These are phyloP conservation scores for Brenthis hecate DNA, from an alignment of 2,888 invertebrate species.

Conservation along the genomic window DNA sequence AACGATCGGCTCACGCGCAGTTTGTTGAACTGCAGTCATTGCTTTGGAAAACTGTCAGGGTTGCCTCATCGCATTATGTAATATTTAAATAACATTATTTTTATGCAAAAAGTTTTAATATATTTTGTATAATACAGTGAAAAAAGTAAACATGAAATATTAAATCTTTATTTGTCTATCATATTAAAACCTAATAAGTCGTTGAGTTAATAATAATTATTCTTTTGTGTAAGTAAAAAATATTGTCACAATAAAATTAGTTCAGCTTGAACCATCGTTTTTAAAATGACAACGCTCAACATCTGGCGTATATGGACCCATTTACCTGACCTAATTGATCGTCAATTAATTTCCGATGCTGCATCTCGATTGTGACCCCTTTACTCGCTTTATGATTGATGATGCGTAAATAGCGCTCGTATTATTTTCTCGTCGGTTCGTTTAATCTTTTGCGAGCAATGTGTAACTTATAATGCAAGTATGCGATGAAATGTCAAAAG, in stretches of 20 bases:
- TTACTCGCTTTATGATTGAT: slow-evolving; percentile 13
- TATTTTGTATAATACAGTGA: background rate
- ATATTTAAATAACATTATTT: slow-evolving; percentile 6
- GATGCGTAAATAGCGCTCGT: slow-evolving; percentile 1
- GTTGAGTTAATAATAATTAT: too few species aligned
- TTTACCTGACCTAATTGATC: slow-evolving; percentile 21
- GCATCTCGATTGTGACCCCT: slow-evolving; percentile 10
- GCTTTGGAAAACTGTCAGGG: slow-evolving; percentile 78
- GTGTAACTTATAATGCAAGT: too few species aligned
- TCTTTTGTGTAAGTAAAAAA: too few species aligned
- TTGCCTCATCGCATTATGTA: slow-evolving; percentile 41
- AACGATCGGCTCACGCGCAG: slow-evolving; percentile 79
- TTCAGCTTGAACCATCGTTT: too few species aligned
- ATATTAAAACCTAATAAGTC: too few species aligned
- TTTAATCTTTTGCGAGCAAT: background rate
- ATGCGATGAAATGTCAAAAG: too few species aligned
- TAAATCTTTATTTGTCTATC: too few species aligned
- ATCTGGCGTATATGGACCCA: slow-evolving; percentile 7
- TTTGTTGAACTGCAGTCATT: slow-evolving; percentile 80
- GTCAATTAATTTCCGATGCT: slow-evolving; percentile 23
- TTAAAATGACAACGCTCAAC: background rate
- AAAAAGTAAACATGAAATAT: background rate
- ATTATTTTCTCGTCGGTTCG: background rate
- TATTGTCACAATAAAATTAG: too few species aligned
- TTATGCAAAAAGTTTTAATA: background rate